These are phyloP conservation scores for Stenchaetothrips biformis DNA, from an alignment of 2,888 invertebrate species.

Conservation along the genomic window DNA sequence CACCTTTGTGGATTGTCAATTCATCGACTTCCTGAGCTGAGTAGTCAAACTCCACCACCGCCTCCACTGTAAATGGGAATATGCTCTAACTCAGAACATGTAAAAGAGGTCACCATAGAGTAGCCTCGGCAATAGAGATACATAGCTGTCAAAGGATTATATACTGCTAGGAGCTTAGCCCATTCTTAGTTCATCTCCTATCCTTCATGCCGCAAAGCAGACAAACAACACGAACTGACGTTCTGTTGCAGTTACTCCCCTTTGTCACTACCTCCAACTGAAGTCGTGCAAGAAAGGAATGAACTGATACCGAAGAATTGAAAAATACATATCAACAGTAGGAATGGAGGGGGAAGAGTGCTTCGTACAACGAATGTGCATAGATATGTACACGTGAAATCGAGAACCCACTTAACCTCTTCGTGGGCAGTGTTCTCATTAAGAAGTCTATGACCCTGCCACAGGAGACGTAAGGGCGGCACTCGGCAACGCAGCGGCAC, in stretches of 20 bases:
- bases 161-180: too few relatives aligned
- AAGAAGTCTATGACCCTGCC: not conserved
- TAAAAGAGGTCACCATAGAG: too few relatives aligned
- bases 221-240: too few relatives aligned
- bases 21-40: conserved; percentile 86
- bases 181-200: too few relatives aligned
- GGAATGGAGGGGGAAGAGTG: not conserved
- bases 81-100: not conserved
- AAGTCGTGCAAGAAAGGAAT: not conserved
- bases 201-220: too few relatives aligned
- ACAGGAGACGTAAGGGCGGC: too few relatives aligned
- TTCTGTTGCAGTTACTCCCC: too few relatives aligned
- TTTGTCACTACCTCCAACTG: too few relatives aligned
- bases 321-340: not conserved
- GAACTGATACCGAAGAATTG: not conserved
- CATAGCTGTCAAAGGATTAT: not conserved
- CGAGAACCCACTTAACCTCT: not conserved
- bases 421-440: not conserved
- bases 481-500: too few relatives aligned
- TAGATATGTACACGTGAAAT: not conserved
- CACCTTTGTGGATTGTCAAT: conserved; percentile 80
- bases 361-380: not conserved
- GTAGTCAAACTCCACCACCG: conserved; percentile 81
- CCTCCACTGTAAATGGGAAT: conserved; percentile 57
- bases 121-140: not conserved